Evolutionary conservation across 2,113 vertebrate genomes (phyloP).

Genomic region (Symphodus melops): DNA sequence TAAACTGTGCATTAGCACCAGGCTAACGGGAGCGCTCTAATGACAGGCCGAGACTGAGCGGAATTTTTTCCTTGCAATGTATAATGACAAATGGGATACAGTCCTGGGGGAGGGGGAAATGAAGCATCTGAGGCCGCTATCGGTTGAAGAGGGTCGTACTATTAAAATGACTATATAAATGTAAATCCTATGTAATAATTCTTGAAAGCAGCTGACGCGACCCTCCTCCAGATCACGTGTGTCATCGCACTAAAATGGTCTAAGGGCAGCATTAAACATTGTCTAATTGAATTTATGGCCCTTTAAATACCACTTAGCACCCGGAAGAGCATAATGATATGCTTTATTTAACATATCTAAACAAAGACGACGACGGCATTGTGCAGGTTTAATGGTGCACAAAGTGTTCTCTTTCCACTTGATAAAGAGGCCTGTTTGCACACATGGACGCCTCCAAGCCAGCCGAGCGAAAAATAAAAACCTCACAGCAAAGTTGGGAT

Average conservation of each 20-base stretch:
- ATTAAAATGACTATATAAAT: constrained; percentile 91
- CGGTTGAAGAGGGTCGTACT: constrained; percentile 76
- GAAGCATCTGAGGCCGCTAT: constrained; percentile 88
- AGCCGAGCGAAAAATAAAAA: constrained; percentile 51
- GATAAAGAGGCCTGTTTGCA: constrained; percentile 65
- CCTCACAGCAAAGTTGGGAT: neutral
- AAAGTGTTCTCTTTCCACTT: constrained; percentile 68
- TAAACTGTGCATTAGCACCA: constrained; percentile 89
- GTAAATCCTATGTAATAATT: constrained; percentile 87
- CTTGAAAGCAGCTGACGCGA: constrained; percentile 79
- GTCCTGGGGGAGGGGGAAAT: constrained; percentile 84
- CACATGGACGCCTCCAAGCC: constrained; percentile 28
- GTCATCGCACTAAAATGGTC: constrained; percentile 68
- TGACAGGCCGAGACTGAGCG: constrained; percentile 67
- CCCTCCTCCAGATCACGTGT: constrained; percentile 61
- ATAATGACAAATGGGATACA: constrained; percentile 85
- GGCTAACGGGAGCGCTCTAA: constrained; percentile 81
- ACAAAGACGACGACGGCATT: constrained; percentile 81
- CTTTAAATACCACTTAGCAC: constrained; percentile 84
- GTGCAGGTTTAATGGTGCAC: constrained; percentile 77
- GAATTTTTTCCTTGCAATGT: constrained; percentile 75
- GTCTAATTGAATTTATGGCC: constrained; percentile 88
- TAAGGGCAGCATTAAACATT: constrained; percentile 77
- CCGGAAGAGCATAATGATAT: constrained; percentile 81
- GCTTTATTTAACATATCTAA: constrained; percentile 85